Base-by-base conservation (phyloP, 2,797 vertebrate genomes). In the Ceryle rudis region DNA sequence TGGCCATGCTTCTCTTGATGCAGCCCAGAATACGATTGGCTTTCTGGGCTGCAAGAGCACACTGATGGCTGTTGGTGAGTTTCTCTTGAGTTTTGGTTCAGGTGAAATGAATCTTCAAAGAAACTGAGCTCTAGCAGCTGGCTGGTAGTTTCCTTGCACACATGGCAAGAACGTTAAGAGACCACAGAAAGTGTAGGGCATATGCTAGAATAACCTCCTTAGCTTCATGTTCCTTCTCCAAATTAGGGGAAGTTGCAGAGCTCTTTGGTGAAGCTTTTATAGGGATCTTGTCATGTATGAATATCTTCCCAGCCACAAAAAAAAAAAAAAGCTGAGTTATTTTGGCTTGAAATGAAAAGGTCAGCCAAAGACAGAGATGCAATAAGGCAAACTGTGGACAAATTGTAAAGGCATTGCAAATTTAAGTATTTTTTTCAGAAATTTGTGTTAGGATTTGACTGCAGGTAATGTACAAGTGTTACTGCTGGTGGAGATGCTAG, bases 81-180 rank as follows among this genome's bases (percentile, higher is more conserved):
- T 41, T 13, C 39, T 41, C 39, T 41, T 41, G 39, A 41, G 21
- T 47, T 47, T 47, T 47, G 46, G 46, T 47, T 47, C 46, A 93
- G 52, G 37, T 74, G 41, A 33, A 83, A 65, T 22, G 61, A 81
- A 33, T 69, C 54, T 57, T 86, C 51, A 54, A 61, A 86, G 65
- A 75, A 83, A 42, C 41, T 54, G 33, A 82, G 57, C 62, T 81
- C 11, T 19, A 83, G 82, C 57, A 88, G 75, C 61, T 81, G 82
- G 78, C 69, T 78, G 9, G 60, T 41, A 82, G 77, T 93, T 33
- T 83, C 52, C 64, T 95, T 75, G 72, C 54, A 79, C 93, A 95
- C 82, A 91, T 90, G 87, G 85, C 85, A 71, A n/a, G 47, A 79
- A 82, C 37, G 60, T 92, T 77, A 58, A 60, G 79, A 83, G 57